Conservation (phyloP, 2,888 invertebrate species). For the Nephrotoma appendiculata region DNA sequence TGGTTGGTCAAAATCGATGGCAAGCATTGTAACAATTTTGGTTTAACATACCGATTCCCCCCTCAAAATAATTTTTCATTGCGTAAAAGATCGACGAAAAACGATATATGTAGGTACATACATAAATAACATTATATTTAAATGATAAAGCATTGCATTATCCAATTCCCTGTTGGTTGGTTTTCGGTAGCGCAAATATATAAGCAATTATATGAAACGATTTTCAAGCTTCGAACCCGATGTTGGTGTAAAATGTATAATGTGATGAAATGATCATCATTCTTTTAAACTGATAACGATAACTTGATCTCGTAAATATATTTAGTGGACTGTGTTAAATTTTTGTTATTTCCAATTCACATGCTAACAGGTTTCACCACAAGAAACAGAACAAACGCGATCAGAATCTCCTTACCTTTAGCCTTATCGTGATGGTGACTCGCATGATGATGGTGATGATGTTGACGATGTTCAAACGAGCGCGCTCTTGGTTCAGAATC, state of each 20-base stretch:
- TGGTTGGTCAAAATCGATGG: background rate
- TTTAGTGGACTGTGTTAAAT: background rate
- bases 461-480: conserved; percentile 42
- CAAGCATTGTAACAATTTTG: background rate
- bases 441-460: background rate
- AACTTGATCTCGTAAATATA: background rate
- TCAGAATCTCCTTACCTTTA: background rate
- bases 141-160: background rate
- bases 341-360: background rate
- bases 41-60: background rate
- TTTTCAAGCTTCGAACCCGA: background rate
- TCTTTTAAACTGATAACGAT: background rate
- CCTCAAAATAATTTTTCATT: background rate
- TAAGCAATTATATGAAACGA: background rate
- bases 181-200: background rate
- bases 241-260: background rate
- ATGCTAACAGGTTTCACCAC: background rate
- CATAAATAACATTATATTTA: background rate
- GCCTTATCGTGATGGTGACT: background rate
- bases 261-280: background rate
- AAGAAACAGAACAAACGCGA: background rate
- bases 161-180: background rate
- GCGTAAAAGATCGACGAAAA: background rate
- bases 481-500: conserved; percentile 47
- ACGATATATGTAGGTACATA: background rate